These are phyloP conservation scores for Furnarius figulus DNA, from an alignment of 2,113 vertebrate genomes.

Conservation along the genomic window DNA sequence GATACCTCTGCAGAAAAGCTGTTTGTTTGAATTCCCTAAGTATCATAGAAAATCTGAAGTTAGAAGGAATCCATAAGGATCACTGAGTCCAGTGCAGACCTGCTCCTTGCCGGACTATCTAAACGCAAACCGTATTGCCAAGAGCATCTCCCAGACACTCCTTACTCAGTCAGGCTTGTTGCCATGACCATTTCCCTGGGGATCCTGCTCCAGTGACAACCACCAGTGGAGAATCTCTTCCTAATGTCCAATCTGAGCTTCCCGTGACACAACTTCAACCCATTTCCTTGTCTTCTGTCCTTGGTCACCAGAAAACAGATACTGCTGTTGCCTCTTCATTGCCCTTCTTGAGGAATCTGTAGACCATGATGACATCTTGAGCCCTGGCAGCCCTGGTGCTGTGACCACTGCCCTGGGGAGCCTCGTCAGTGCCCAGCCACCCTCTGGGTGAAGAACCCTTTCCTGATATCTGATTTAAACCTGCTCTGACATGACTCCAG, in stretches of 20 bases:
- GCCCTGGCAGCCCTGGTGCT: not conserved
- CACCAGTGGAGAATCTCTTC: not conserved
- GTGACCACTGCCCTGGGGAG: not conserved
- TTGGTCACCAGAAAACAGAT: not conserved
- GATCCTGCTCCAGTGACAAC: not conserved
- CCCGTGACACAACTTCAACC: not conserved
- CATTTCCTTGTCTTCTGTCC: fast-evolving
- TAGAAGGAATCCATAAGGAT: not conserved
- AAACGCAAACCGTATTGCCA: not conserved
- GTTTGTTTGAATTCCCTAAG: not conserved
- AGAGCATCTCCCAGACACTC: fast-evolving
- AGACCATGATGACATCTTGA: not conserved
- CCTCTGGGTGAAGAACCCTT: not conserved
- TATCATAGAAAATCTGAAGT: not conserved
- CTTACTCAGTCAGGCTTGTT: not conserved
- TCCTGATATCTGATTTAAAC: not conserved
- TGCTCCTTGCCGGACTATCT: not conserved
- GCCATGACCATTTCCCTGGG: not conserved
- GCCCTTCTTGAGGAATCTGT: not conserved
- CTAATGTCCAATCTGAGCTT: not conserved
- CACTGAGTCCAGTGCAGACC: not conserved
- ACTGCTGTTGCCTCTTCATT: fast-evolving
- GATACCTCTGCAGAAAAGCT: not conserved
- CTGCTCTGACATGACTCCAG: not conserved
- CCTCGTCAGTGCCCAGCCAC: not conserved